Base-by-base conservation (phyloP, 2,797 vertebrate species). In the Mycteria americana region DNA sequence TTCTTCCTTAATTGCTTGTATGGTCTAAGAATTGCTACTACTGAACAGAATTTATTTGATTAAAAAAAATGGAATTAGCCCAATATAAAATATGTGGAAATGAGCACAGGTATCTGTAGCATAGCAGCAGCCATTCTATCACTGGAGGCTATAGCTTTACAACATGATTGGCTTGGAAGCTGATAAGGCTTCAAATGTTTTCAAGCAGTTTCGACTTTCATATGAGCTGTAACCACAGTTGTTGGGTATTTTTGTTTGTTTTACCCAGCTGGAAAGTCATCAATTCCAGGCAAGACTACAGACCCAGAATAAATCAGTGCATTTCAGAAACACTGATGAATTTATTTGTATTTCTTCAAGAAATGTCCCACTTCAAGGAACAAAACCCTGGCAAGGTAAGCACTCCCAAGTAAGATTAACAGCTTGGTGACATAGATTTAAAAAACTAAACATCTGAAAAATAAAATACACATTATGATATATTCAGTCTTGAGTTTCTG, bases 381-480 rank as follows among this genome's bases (percentile, higher is more conserved):
- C 99, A 99, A 94, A 99, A 99, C 95, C 99, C 99, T 10, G 99
- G 99, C 88, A 99, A 99, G 99, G 99, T 99, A 98, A 98, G 98
- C 92, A 41, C 48, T 93, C 76, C 24, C 19, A 37, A 10, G 8
- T 10, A 64, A 69, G n/a, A 37, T 18, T 48, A 89, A 53, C 11
- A 43, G 30, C 50, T 89, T 11, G 9, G 8, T 67, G n/a, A 68
- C 25, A 72, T 4, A 85, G 15, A 56, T 68, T 65, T 35, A 7
- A 39, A 30, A 25, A 21, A 39, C 1, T 6, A 57, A 43, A 5
- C 18, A 41, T 27, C 27, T 41, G 13, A n/a, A 79, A 65, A 30
- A 35, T 10, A 75, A 78, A 91, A 41, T 43, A 25, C 13, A 27
- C 1, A 9, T 70, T 62, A 37, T 67, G 16, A 65, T n/a, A 23